Percentiles rank a stretch among this genome's conserved stretches.
Evolutionary conservation across 2,888 invertebrate species (phyloP).

Genomic region (Metacarcinus magister): DNA sequence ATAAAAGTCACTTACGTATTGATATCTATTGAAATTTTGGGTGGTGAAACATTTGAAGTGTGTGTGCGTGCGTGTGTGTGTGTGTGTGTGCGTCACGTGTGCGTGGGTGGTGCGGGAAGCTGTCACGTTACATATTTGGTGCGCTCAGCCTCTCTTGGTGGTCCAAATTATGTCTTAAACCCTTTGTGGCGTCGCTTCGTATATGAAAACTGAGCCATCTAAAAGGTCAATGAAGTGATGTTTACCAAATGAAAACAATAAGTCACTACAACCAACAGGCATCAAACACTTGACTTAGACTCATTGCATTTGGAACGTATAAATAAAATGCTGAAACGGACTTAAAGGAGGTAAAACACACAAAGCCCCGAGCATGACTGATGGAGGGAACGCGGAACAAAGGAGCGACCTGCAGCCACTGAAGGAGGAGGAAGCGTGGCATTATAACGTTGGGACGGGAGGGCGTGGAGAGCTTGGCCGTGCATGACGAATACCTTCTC

Average conservation of each 20-base stretch:
- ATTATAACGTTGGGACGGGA: neutral
- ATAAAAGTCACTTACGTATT: neutral
- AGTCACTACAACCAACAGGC: neutral
- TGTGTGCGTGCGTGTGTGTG: neutral
- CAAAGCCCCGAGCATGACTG: neutral
- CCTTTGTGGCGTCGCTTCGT: neutral
- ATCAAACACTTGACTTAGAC: neutral
- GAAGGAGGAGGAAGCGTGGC: neutral
- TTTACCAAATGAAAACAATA: neutral
- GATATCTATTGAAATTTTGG: neutral
- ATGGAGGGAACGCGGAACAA: constrained; percentile 3
- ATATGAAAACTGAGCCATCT: neutral
- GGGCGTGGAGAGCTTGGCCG: neutral
- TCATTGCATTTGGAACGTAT: neutral
- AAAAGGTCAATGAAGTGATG: neutral
- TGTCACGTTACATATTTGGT: neutral
- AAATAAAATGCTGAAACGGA: neutral
- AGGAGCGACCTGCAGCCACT: neutral
- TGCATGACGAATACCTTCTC: neutral
- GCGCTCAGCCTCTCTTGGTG: neutral
- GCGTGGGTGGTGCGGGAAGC: neutral
- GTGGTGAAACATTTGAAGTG: neutral
- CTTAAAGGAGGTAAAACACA: neutral
- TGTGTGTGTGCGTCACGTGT: neutral
- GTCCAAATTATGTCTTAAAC: neutral